Base-by-base conservation (phyloP, 1,140 invertebrate species). In the Colletes gigas region DNA sequence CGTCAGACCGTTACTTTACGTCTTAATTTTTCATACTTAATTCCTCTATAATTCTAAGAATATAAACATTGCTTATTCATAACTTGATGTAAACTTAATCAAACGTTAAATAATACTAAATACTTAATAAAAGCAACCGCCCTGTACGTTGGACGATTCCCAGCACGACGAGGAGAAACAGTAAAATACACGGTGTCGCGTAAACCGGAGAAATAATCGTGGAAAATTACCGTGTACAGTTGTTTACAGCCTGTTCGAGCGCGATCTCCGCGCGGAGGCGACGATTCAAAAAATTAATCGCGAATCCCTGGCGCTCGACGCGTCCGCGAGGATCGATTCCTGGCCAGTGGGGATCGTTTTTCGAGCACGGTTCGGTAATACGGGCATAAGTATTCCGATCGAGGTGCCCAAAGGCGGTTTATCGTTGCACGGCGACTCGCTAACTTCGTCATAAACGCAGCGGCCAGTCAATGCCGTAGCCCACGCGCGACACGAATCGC, bases 391-490 rank as follows among this genome's bases (percentile, higher is more conserved):
- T 63, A 39, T 65, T 55, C 54, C 62, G 62, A 62, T 81, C 50
- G 68, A 7, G 62, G 5, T 4, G 19, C 75, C 44, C 65, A 19
- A 68, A 55, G 30, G 54, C 57, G 47, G 50, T 70, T 72, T 79
- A 80, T 75, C 83, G 76, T 67, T 12, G 68, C 60, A 44, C 50
- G 44, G 60, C 59, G 63, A 55, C 54, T 83, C 78, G 82, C 41
- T 55, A 70, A 68, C 69, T 82, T 78, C 54, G 79, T 84, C 86
- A 66, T 84, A 87, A 88, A 88, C 76, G 79, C 60, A 80, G 65
- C 39, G 67, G 57, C 59, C 85, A 83, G 86, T 88, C 86, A 87
- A 84, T 88, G 86, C 76, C 85, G 83, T 83, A 74, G 68, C 86
- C 83, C 76, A 88, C 86, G 82, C 86, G 71, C 71, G 75, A 84